phyloP scores from a whole-genome alignment of 2,888 invertebrate genomes.

The Pogonocherus hispidulus region DNA sequence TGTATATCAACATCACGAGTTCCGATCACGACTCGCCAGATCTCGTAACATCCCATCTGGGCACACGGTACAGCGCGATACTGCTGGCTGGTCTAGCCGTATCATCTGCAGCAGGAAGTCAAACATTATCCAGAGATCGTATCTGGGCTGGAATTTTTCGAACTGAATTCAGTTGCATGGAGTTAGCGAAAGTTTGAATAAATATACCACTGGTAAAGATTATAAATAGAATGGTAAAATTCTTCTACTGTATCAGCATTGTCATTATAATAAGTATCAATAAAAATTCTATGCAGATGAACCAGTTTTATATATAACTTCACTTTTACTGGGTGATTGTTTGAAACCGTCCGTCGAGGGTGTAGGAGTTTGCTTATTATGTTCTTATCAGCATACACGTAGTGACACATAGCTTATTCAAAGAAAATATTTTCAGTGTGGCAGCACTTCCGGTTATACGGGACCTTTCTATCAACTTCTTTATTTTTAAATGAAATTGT shows the following conservation, averaged over 20 bases:
- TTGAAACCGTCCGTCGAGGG: too few relatives aligned
- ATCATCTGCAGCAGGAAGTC: conserved; percentile 33
- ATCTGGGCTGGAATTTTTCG: conserved; percentile 13
- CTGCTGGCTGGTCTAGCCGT: conserved; percentile 26
- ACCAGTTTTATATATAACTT: too few relatives aligned
- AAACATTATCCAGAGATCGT: conserved; percentile 29
- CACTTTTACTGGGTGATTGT: too few relatives aligned
- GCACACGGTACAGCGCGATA: conserved; percentile 13
- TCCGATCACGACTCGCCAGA: conserved; percentile 59
- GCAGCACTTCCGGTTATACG: too few relatives aligned
- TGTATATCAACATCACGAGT: conserved; percentile 68
- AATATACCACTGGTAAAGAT: neutral
- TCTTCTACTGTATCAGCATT: neutral
- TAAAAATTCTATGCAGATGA: neutral
- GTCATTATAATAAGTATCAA: neutral
- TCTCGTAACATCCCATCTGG: conserved; percentile 45
- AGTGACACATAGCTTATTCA: too few relatives aligned
- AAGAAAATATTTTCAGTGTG: too few relatives aligned
- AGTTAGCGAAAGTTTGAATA: conserved; percentile 1
- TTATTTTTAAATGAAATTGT: too few relatives aligned
- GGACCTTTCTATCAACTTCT: too few relatives aligned
- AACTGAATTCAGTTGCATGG: conserved; percentile 23
- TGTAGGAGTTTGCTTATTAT: too few relatives aligned
- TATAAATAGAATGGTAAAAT: too few relatives aligned
- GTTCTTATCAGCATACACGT: too few relatives aligned